These are phyloP conservation scores for Anthopleura sola DNA, from an alignment of 64 coral and sea anemone species.

Conservation along the genomic window DNA sequence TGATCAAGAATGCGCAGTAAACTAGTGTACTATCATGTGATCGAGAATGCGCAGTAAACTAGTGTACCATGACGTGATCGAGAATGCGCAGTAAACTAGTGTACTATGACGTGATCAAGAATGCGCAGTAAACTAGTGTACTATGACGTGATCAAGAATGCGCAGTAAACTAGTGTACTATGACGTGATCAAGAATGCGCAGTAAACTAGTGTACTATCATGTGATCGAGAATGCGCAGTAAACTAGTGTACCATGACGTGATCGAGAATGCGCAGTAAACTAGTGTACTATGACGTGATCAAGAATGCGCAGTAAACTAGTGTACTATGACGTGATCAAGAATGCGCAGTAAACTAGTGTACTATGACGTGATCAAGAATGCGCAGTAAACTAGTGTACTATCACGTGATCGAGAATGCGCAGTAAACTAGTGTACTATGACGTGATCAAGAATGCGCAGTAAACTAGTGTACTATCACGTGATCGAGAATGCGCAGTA, in stretches of 20 bases:
- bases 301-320: not conserved
- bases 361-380: too few species aligned
- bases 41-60: too few species aligned
- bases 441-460: not conserved
- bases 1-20: not conserved
- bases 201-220: too few species aligned
- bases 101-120: not conserved
- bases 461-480: not conserved
- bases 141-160: not conserved
- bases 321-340: too few species aligned
- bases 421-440: not conserved
- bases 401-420: not conserved
- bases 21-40: not conserved
- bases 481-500: not conserved
- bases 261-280: not conserved
- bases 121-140: not conserved
- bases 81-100: not conserved
- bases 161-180: too few species aligned
- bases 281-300: not conserved
- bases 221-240: too few species aligned
- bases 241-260: too few species aligned
- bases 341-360: too few species aligned
- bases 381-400: too few species aligned
- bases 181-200: too few species aligned
- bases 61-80: too few species aligned